Percentiles rank a stretch among this genome's conserved stretches.
Conservation (phyloP, 2,797 vertebrate species). For the Tympanoctomys barrerae region DNA sequence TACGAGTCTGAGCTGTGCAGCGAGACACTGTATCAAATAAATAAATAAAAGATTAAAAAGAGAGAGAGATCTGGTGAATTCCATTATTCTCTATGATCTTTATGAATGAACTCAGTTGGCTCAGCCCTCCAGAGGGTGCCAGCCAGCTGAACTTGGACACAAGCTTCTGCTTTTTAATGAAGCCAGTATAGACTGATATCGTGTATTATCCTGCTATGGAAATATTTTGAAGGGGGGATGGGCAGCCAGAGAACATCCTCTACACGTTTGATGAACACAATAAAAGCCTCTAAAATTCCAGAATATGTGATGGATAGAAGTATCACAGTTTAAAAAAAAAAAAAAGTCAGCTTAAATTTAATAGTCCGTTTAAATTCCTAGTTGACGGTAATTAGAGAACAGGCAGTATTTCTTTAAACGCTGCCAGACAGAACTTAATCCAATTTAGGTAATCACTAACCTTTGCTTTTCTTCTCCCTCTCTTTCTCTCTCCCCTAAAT, state of each 20-base stretch:
- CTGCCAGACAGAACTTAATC: slow-evolving; percentile 78
- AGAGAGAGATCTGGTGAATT: background rate
- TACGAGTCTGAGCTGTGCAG: too few species aligned
- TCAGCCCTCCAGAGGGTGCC: background rate
- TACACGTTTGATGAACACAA: slow-evolving; percentile 38
- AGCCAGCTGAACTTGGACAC: background rate
- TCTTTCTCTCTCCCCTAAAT: slow-evolving; percentile 62
- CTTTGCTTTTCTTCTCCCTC: background rate
- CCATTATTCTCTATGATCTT: background rate
- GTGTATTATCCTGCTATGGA: slow-evolving; percentile 38
- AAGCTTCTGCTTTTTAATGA: slow-evolving; percentile 30
- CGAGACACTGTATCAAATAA: too few species aligned
- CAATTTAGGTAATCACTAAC: slow-evolving; percentile 74
- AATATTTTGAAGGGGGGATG: background rate
- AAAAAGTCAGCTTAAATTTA: slow-evolving; percentile 69
- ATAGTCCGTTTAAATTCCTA: slow-evolving; percentile 67
- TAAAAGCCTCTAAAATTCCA: slow-evolving; percentile 44
- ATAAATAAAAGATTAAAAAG: background rate
- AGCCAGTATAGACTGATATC: background rate
- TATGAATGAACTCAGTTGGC: background rate
- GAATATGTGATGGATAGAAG: slow-evolving; percentile 61
- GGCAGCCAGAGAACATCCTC: background rate
- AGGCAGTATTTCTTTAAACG: slow-evolving; percentile 68
- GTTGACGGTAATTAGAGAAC: slow-evolving; percentile 74
- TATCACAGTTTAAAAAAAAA: background rate